Evolutionary conservation across 1,140 invertebrate species (phyloP), one percentile per base, ranked within the genome.

Genomic region (Cydia fagiglandana): DNA sequence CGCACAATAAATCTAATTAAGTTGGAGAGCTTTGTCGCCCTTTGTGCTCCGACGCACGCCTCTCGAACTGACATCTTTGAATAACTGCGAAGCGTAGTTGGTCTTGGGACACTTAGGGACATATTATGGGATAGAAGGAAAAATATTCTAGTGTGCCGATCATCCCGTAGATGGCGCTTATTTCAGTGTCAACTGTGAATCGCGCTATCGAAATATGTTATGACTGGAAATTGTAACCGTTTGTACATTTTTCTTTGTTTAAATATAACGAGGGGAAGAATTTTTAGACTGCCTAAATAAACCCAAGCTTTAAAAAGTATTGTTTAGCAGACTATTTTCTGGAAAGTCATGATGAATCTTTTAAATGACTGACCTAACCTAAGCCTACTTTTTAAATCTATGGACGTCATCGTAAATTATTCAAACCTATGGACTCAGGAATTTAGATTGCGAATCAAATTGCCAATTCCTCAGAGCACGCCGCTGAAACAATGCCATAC

Each of bases 401-500:
- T 24, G 17, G 17, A 24, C 17, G 50, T n/a, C 50, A 53, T 53
- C 17, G 56, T 61, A 61, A 61, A 61, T 61, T 61, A 61, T 61
- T 61, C 56, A 24, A 24, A n/a, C 56, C n/a, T 47, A 4, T 9
- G 2, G 56, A 24, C 9, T 61, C 56, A 4, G 20, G 56, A 12
- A 9, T 24, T 24, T 20, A 24, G 56, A 61, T 61, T 61, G 20
- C 7, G 56, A 61, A 61, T 24, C 56, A 24, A 61, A 61, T 61
- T 61, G 20, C 56, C 56, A 61, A 61, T 61, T 61, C 56, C 56
- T 45, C 34, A 34, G 30, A 41, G n/a, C 15, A 15, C 28, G 30
- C 24, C 24, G 64, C 30, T 70, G 6, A 70, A 38, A 70, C 66
- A 70, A 70, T 41, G 66, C 34, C 34, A 41, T 17, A 20, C 66